Evolutionary conservation across 2,113 vertebrate genomes (phyloP), one percentile per base, ranked within the genome.

Genomic region (Corythornis cristatus): DNA sequence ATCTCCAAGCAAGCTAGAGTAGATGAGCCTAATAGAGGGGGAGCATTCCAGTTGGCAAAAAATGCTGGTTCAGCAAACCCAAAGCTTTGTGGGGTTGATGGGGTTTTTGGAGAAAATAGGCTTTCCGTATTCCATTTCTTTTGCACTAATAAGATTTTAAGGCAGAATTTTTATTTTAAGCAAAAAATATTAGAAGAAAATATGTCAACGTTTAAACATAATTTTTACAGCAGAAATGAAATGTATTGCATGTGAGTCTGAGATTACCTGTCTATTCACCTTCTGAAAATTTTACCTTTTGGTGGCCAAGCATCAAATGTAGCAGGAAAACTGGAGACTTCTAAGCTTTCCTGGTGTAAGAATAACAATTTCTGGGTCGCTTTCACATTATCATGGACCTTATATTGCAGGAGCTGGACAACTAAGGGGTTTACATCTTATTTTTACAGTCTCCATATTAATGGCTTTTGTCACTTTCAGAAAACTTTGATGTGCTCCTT

Each of bases 11-110:
- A 56, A 56, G 20, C 28, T 72, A 16, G 29, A 85, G 72, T 45
- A 68, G 64, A 16, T 57, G 58, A 4, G 3, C 8, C 12, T 46
- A 33, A 46, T 0, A 1, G 50, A 45, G 58, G 18, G 26, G n/a
- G 15, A 76, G 15, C 0, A 1, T 45, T 72, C 51, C 40, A 75
- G 40, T 51, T 78, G 37, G 13, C 26, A 6, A 15, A 61, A 78
- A 88, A 26, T 22, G 37, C 64, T 77, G 64, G 48, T 42, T 80
- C 68, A 80, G 31, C 35, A 76, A 83, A 18, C 6, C 11, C n/a
- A 20, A 18, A 85, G 26, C 26, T 51, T 33, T 45, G 5, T 1
- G 7, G 16, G 29, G 16, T 35, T 0, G 1, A 7, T 28, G 14
- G 37, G 9, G 6, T 5, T 4, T 88, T 80, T 48, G 67, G 35